These are phyloP conservation scores for Lepilemur ruficaudatus DNA, from an alignment of 2,797 vertebrate species.

Conservation along the genomic window DNA sequence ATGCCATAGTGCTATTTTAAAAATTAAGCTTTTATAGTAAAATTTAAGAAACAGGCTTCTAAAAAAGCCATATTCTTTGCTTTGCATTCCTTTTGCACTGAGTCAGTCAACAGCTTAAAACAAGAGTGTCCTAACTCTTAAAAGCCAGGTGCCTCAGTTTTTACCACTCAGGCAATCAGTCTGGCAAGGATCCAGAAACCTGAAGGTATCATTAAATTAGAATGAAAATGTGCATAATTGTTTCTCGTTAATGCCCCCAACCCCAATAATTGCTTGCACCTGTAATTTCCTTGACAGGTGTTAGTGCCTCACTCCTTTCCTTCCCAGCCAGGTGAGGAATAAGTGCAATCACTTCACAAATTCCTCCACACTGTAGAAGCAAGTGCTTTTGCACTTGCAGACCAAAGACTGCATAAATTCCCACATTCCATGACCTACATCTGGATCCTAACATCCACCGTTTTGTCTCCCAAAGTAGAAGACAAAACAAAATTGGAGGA, in stretches of 20 bases:
- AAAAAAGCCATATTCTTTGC: not conserved
- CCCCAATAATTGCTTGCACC: not conserved
- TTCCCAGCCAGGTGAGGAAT: not conserved
- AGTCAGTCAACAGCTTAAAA: not conserved
- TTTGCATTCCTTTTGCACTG: not conserved
- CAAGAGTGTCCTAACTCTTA: not conserved
- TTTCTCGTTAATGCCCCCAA: not conserved
- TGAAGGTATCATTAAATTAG: conserved; percentile 8
- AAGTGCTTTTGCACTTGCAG: not conserved
- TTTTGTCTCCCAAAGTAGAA: not conserved
- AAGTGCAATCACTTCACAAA: not conserved
- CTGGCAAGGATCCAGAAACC: conserved; percentile 18
- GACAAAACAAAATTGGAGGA: not conserved
- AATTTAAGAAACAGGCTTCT: not conserved
- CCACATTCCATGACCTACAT: not conserved
- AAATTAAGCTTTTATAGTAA: not conserved
- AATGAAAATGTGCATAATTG: not conserved
- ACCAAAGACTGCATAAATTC: not conserved
- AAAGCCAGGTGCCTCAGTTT: not conserved
- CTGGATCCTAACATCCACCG: not conserved
- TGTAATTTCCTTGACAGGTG: conserved; percentile 17
- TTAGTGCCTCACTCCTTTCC: not conserved
- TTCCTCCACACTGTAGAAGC: not conserved
- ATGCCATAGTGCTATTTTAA: not conserved
- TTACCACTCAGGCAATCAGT: not conserved